Percentiles rank a stretch among this genome's conserved stretches.
phyloP scores from a whole-genome alignment of 2,888 invertebrate genomes.

The Mythimna vitellina region DNA sequence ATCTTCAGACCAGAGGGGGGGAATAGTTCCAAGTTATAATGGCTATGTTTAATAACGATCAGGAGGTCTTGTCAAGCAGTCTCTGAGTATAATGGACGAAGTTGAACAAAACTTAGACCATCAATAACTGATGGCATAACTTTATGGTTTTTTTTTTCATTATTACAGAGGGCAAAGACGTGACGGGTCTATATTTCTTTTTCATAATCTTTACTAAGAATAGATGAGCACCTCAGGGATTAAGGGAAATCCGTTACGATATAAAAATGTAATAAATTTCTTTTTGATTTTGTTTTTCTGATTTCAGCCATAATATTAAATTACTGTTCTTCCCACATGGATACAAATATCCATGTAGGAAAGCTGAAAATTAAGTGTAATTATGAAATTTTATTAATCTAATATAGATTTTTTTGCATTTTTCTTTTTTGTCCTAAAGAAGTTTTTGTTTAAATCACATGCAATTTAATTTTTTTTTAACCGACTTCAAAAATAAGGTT shows the following conservation, averaged over 20 bases:
- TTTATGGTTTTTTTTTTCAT: constrained; percentile 60
- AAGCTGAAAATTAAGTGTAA: too few species aligned
- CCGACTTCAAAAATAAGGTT: too few species aligned
- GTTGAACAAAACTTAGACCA: constrained; percentile 80
- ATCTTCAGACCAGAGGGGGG: constrained; percentile 45
- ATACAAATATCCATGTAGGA: too few species aligned
- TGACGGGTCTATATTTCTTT: constrained; percentile 53
- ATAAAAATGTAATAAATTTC: constrained; percentile 18
- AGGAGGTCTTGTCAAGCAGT: constrained; percentile 77
- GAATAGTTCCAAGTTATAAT: constrained; percentile 70
- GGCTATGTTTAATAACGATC: constrained; percentile 79
- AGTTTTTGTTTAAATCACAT: background rate
- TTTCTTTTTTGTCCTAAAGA: too few species aligned
- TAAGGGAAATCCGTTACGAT: constrained; percentile 9
- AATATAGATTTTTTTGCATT: background rate
- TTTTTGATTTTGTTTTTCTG: constrained; percentile 5
- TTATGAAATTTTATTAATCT: background rate
- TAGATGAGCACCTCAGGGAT: constrained; percentile 31
- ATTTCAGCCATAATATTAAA: constrained; percentile 7
- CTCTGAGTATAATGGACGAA: constrained; percentile 80
- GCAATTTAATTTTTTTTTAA: background rate
- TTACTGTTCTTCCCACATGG: background rate
- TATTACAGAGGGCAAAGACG: constrained; percentile 50
- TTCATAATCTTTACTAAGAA: constrained; percentile 40
- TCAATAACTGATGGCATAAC: constrained; percentile 83